These are phyloP conservation scores for Apostichopus parvimensis DNA, from an alignment of 35 echinoderm and acorn worm genomes.

Conservation along the genomic window DNA sequence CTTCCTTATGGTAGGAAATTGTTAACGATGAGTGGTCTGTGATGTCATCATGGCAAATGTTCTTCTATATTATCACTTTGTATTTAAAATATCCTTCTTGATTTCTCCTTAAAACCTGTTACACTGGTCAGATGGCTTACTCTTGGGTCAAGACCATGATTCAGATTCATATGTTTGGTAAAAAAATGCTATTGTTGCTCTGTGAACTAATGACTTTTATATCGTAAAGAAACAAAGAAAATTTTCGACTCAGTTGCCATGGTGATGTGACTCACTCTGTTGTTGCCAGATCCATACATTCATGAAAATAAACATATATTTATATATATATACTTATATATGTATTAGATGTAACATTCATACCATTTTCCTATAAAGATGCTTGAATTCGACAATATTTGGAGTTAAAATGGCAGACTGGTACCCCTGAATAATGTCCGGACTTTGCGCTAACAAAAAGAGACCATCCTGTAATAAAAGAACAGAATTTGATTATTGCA, in stretches of 20 bases:
- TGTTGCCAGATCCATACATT: too few relatives aligned
- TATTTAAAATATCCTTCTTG: too few relatives aligned
- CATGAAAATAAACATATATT: neutral
- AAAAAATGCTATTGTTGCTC: neutral
- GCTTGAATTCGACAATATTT: conserved; percentile 97
- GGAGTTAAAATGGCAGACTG: conserved; percentile 87
- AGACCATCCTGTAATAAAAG: conserved; percentile 81
- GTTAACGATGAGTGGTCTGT: too few relatives aligned
- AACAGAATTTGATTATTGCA: neutral
- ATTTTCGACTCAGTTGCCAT: too few relatives aligned
- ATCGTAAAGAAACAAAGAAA: too few relatives aligned
- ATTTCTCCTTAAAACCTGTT: too few relatives aligned
- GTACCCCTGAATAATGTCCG: conserved; percentile 77
- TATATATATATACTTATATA: neutral
- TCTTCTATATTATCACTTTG: too few relatives aligned
- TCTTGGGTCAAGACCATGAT: too few relatives aligned
- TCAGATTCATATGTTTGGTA: neutral
- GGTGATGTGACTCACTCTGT: too few relatives aligned
- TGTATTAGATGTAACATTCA: conserved; percentile 28
- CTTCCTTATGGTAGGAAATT: too few relatives aligned
- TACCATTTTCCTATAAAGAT: conserved; percentile 89
- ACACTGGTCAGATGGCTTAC: too few relatives aligned
- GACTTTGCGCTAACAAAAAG: conserved; percentile 63
- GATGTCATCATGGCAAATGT: too few relatives aligned
- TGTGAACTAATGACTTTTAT: neutral